Evolutionary conservation across 2,113 vertebrate genomes (phyloP).

Genomic region (Gobio gobio): DNA sequence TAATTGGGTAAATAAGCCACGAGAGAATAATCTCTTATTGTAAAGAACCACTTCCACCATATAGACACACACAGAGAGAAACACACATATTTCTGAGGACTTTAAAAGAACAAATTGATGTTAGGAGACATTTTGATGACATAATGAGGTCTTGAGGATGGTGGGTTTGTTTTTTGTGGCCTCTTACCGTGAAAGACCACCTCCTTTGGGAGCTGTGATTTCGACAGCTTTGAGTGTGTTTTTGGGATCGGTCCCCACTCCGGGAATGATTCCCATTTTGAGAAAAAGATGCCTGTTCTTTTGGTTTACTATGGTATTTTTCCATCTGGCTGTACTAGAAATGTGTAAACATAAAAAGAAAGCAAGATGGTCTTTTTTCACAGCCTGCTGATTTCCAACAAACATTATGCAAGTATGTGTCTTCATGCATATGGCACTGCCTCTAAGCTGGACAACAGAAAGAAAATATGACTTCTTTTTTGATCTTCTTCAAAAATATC

Average conservation of each 20-base stretch:
- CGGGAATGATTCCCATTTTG: neutral
- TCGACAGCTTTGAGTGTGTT: constrained; percentile 2
- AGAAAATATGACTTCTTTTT: too few species aligned
- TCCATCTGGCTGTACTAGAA: constrained; percentile 22
- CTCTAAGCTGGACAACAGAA: too few species aligned
- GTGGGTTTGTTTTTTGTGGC: neutral
- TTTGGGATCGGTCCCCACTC: neutral
- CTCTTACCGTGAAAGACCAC: constrained; percentile 5
- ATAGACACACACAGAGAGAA: neutral
- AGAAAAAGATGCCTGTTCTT: neutral
- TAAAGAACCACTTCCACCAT: neutral
- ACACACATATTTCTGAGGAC: neutral
- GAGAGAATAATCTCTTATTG: neutral
- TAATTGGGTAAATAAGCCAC: neutral
- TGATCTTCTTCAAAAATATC: too few species aligned
- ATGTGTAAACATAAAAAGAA: constrained; percentile 37
- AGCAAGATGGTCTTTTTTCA: constrained; percentile 15
- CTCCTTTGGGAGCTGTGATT: neutral
- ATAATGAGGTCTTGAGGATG: neutral
- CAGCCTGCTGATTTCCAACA: neutral
- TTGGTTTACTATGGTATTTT: neutral
- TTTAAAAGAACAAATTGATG: neutral
- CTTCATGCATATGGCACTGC: neutral
- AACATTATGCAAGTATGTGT: neutral
- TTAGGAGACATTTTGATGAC: neutral